Evolutionary conservation across 2,797 vertebrate species (phyloP).

Genomic region (Melanotaenia nigrans): DNA sequence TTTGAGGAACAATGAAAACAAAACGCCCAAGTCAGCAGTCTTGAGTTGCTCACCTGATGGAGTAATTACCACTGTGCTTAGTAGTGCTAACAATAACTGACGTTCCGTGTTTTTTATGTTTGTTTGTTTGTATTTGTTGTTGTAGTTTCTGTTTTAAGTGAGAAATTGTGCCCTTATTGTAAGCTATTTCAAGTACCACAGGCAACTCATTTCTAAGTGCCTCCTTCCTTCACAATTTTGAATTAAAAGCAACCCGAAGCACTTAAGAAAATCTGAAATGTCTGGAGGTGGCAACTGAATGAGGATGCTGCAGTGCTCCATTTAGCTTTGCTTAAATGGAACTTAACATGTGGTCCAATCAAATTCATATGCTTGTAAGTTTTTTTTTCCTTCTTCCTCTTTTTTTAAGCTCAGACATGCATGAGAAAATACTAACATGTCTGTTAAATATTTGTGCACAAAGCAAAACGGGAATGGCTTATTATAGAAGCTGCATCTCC

Average conservation of each 20-base stretch:
- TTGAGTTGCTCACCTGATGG: slow-evolving; percentile 47
- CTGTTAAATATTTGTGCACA: slow-evolving; percentile 37
- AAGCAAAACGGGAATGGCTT: slow-evolving; percentile 12
- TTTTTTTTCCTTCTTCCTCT: slow-evolving; percentile 2
- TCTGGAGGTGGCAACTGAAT: slow-evolving; percentile 67
- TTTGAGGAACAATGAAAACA: slow-evolving; percentile 65
- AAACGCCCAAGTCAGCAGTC: slow-evolving; percentile 32
- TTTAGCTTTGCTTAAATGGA: slow-evolving; percentile 81
- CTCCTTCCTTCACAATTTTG: slow-evolving; percentile 48
- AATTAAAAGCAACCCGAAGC: slow-evolving; percentile 13
- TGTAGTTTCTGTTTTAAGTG: slow-evolving; percentile 39
- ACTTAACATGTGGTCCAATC: slow-evolving; percentile 55
- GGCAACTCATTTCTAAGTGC: slow-evolving; percentile 77
- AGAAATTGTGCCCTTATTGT: slow-evolving; percentile 57
- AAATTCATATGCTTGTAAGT: slow-evolving; percentile 58
- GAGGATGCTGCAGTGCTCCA: slow-evolving; percentile 76
- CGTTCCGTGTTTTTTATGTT: slow-evolving; percentile 50
- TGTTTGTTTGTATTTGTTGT: slow-evolving; percentile 25
- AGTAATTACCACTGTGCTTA: slow-evolving; percentile 42
- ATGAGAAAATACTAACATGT: slow-evolving; percentile 71
- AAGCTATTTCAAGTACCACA: slow-evolving; percentile 55
- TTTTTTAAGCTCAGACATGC: slow-evolving; percentile 55
- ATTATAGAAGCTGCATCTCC: background rate
- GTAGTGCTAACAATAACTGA: slow-evolving; percentile 61
- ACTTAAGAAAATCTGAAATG: slow-evolving; percentile 12